These are phyloP conservation scores for Cacatua alba DNA, from an alignment of 2,113 vertebrate species.

Conservation along the genomic window DNA sequence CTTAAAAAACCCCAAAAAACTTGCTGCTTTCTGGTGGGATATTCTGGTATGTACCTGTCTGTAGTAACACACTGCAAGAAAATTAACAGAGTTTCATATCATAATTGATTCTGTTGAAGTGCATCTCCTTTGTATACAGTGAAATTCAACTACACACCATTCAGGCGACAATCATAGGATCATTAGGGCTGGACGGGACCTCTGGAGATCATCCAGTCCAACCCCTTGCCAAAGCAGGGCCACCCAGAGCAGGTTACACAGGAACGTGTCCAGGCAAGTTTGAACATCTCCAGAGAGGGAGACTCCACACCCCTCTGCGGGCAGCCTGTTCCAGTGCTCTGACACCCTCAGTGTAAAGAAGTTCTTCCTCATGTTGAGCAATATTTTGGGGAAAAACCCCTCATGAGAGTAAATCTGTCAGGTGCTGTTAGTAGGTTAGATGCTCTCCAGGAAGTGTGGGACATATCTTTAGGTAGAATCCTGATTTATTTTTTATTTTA, in stretches of 20 bases:
- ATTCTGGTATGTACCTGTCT: not conserved
- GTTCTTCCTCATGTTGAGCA: not conserved
- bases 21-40: not conserved
- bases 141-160: not conserved
- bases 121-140: not conserved
- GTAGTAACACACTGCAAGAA: not conserved
- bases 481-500: not conserved
- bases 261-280: not conserved
- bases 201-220: not conserved
- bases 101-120: not conserved
- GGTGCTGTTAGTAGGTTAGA: conserved; percentile 1
- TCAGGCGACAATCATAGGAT: not conserved
- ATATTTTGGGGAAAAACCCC: not conserved
- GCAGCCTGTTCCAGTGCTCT: not conserved
- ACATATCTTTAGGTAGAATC: not conserved
- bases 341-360: not conserved
- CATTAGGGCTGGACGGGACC: not conserved
- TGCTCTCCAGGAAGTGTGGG: not conserved
- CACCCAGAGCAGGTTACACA: not conserved
- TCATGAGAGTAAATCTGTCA: not conserved
- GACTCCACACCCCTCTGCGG: not conserved
- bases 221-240: not conserved
- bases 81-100: not conserved
- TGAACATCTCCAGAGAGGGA: not conserved
- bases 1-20: not conserved